Conservation (phyloP, 1,140 invertebrate species). For the Danaus plexippus region DNA sequence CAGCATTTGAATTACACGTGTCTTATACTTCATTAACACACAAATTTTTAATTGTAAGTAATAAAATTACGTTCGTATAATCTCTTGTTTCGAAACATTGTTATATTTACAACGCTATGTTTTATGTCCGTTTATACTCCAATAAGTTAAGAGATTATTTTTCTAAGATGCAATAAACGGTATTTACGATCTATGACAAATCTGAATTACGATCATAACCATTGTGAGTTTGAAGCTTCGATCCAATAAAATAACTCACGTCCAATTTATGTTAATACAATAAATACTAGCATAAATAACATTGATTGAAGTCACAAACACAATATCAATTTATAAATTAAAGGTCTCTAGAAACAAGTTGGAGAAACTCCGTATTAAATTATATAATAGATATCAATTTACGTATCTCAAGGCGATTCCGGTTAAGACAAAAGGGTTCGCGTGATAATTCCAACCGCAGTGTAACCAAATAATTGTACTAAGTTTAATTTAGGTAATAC, state of each 20-base stretch:
- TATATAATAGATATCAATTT: constrained; percentile 29
- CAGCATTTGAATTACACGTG: no score
- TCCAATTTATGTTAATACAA: constrained; percentile 72
- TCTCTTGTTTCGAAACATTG: no score
- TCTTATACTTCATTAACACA: no score
- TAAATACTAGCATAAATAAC: constrained; percentile 70
- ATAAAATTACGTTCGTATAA: no score
- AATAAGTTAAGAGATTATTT: constrained; percentile 18
- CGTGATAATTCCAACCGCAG: constrained; percentile 51
- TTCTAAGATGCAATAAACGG: constrained; percentile 36
- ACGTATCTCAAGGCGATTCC: constrained; percentile 40
- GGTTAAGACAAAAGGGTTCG: constrained; percentile 48
- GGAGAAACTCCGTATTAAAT: no score
- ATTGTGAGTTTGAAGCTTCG: constrained; percentile 60
- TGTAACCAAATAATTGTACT: constrained; percentile 37
- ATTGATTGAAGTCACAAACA: constrained; percentile 46
- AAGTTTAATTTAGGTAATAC: constrained; percentile 25
- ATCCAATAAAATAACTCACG: constrained; percentile 69
- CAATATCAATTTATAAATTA: constrained; percentile 63
- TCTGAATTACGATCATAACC: constrained; percentile 66
- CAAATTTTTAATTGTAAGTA: no score
- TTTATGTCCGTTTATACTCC: not conserved
- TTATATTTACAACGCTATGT: no score
- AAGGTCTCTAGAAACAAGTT: no score
- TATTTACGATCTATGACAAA: constrained; percentile 68